Percentiles rank a stretch among this genome's conserved stretches.
These are phyloP conservation scores for Pseudois nayaur DNA, from an alignment of 2,113 vertebrate genomes.

Conservation along the genomic window DNA sequence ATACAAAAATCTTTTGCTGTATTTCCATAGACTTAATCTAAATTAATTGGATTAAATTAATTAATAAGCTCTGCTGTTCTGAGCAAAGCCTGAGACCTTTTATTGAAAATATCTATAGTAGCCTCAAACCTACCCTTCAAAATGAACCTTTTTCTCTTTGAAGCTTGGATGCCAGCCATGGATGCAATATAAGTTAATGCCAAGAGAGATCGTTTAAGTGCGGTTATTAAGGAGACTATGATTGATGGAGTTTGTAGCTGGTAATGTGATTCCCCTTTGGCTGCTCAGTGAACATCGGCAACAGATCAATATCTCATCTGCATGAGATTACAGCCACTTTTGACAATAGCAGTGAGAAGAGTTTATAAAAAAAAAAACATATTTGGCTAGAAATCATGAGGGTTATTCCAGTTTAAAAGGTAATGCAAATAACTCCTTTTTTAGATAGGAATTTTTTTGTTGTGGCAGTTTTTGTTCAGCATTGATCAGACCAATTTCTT, in stretches of 20 bases:
- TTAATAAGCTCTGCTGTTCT: conserved; percentile 49
- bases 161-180: conserved; percentile 67
- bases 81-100: conserved; percentile 51
- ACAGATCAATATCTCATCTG: conserved; percentile 80
- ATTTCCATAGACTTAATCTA: neutral
- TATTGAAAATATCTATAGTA: conserved; percentile 63
- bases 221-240: conserved; percentile 76
- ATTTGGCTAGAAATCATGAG: conserved; percentile 45
- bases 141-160: conserved; percentile 51
- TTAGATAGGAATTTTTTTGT: neutral
- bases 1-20: conserved; percentile 23
- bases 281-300: conserved; percentile 70
- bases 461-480: neutral
- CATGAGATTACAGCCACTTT: conserved; percentile 77
- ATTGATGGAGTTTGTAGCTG: conserved; percentile 78
- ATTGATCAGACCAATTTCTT: neutral
- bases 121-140: conserved; percentile 59
- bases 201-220: conserved; percentile 76
- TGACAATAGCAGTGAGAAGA: conserved; percentile 62
- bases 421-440: conserved; percentile 9
- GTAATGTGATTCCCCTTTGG: conserved; percentile 75
- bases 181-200: conserved; percentile 75
- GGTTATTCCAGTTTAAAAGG: conserved; percentile 38
- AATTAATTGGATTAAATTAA: conserved; percentile 68
- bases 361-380: conserved; percentile 39